Base-by-base conservation (phyloP, 2,797 vertebrate species). In the Labroides dimidiatus region DNA sequence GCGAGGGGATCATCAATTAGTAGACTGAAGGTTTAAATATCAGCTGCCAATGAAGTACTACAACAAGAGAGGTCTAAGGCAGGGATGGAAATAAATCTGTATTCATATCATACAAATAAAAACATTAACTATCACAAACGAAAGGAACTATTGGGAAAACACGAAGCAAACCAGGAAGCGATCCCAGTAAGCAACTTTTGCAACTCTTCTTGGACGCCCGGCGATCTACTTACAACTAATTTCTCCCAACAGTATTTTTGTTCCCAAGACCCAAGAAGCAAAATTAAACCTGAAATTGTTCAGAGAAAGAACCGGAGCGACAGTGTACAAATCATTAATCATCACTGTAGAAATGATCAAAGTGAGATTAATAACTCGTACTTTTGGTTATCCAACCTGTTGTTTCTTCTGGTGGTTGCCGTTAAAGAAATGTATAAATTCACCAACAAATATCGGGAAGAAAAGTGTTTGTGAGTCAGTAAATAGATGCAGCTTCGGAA, bases 1-100 rank as follows among this genome's bases (percentile, higher is more conserved):
- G 78, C 44, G 78, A 76, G 47, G 76, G 66, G 48, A 23, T 7
- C 0, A 9, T 3, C 3, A 37, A 44, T 90, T 68, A 89, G 60
- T 68, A 4, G 17, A 47, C 30, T 48, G 66, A 67, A 61, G 12
- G 30, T 7, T 11, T 3, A 3, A 42, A 23, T n/a, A 56, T 2
- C 20, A 15, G 6, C 16, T 36, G 43, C 11, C 16, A 60, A 49
- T 61, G 30, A 69, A 58, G 66, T 1, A 47, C 14, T 23, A 20
- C 8, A 60, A 21, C 43, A 11, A 23, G 44, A 66, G 17, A 61
- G 55, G 14, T 9, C 63, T 45, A 58, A 11, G 21, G 20, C 6
- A 17, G 39, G 19, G 21, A 14, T 20, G 14, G 19, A 30, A 49
- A 39, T 24, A 0, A 19, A 16, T 50, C 17, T 13, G 8, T 10